Percentiles rank a stretch among this genome's conserved stretches.
Conservation (phyloP, 1,140 invertebrate species). For the Drosophila watanabei region DNA sequence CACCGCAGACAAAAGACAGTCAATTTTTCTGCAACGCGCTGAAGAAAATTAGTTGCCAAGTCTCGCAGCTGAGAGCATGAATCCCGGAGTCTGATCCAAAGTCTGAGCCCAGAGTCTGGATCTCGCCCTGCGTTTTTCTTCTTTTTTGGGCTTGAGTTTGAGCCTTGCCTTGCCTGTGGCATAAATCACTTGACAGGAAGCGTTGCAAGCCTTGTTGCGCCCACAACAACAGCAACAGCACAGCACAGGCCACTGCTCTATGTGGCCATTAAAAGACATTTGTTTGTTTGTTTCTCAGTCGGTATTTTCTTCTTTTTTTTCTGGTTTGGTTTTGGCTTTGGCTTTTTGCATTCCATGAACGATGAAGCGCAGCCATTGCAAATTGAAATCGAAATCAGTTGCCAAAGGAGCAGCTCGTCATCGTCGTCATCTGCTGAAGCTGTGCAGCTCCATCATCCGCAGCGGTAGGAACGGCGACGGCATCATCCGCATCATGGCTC, state of each 20-base stretch:
- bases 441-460: slow-evolving; percentile 35
- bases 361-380: slow-evolving; percentile 69
- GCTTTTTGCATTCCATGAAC: slow-evolving; percentile 65
- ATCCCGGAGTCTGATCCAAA: slow-evolving; percentile 10
- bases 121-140: slow-evolving; percentile 3
- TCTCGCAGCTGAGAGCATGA: slow-evolving; percentile 16
- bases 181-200: slow-evolving; percentile 84
- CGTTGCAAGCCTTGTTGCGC: slow-evolving; percentile 82
- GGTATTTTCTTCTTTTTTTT: not conserved
- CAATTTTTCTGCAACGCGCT: slow-evolving; percentile 82
- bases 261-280: slow-evolving; percentile 83
- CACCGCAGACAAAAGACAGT: slow-evolving; percentile 71
- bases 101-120: slow-evolving; percentile 28
- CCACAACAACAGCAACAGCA: slow-evolving; percentile 66
- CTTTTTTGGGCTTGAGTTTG: slow-evolving; percentile 13
- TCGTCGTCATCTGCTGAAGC: slow-evolving; percentile 45
- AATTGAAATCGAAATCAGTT: slow-evolving; percentile 84
- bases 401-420: slow-evolving; percentile 35
- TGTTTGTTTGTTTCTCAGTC: slow-evolving; percentile 58
- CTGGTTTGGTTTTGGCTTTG: not conserved
- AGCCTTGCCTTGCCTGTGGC: slow-evolving; percentile 70
- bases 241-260: slow-evolving; percentile 54
- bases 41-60: slow-evolving; percentile 78
- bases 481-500: slow-evolving; percentile 50
- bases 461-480: slow-evolving; percentile 34